Percentiles rank a stretch among this genome's conserved stretches.
Evolutionary conservation across 1,140 invertebrate genomes (phyloP).

Genomic region (Phymastichus coffea): DNA sequence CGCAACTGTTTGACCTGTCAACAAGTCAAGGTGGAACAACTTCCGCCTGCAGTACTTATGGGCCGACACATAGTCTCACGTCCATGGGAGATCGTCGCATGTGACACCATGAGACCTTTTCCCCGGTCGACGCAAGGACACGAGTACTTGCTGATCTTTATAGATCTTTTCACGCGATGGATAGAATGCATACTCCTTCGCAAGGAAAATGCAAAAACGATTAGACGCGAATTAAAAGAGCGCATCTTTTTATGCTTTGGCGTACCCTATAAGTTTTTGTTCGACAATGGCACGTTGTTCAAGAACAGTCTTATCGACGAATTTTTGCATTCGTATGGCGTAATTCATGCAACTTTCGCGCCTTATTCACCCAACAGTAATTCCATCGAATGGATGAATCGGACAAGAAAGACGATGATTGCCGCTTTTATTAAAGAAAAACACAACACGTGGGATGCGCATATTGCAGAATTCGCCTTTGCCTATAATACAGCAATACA

Average conservation of each 20-base stretch:
- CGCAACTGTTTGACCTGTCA: neutral
- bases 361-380: neutral
- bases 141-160: neutral
- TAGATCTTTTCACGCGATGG: neutral
- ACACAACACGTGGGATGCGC: neutral
- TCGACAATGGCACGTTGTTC: constrained; percentile 1
- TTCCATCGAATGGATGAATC: constrained; percentile 28
- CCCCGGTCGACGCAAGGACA: neutral
- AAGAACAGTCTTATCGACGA: neutral
- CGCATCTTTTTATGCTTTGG: neutral
- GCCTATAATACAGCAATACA: neutral
- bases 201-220: neutral
- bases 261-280: neutral
- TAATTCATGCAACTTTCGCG: neutral
- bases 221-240: neutral
- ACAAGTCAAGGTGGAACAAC: neutral
- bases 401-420: constrained; percentile 34
- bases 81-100: neutral
- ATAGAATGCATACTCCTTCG: neutral
- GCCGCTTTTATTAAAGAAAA: constrained; percentile 8
- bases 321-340: neutral
- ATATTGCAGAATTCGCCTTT: neutral
- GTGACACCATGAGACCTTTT: neutral
- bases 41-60: neutral
- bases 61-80: neutral